Evolutionary conservation across 1,140 invertebrate species (phyloP), one percentile per base, ranked within the genome.

Genomic region (Carposina sasakii): DNA sequence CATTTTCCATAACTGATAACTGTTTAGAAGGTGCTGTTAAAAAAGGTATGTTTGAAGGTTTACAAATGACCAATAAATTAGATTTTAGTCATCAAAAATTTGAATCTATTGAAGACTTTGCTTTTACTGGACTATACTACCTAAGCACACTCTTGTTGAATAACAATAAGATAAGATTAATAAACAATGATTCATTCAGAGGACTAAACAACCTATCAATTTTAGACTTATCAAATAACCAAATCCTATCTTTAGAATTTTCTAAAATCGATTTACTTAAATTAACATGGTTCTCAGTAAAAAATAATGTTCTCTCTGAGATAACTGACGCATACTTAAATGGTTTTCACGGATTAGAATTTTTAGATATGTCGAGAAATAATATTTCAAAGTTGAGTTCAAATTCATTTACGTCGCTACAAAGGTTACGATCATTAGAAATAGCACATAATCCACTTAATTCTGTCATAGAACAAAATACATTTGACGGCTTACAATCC

Each of bases 351-450:
- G 13, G 22, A 13, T 49, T 78, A 15, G 28, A 63, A 31, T 56
- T 57, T 57, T 57, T 78, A 40, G 68, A 78, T 63, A 9, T 76
- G n/a, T 68, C 72, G 10, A 40, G 63, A 33, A 78, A 78, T 48
- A 61, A 67, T 31, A 68, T 76, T 37, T 50, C 63, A 0, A 44
- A 59, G 8, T 52, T 78, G 5, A 60, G 63, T 41, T 23, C 49
- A 8, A 55, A 60, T 52, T 61, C 63, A 13, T 78, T 76, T 53
- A 45, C 48, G 31, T 52, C 52, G 10, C 30, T 72, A 19, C 44
- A 39, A 15, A 47, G 43, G 34, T 36, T 78, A 22, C 48, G 55
- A 22, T 57, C 36, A 48, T 60, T 78, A 31, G 16, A 60, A 56
- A 63, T 78, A 22, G 61, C 55, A 24, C 57, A 59, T 12, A 77